Base-by-base conservation (phyloP, 2,888 invertebrate genomes). In the Pyrocoelia pectoralis region DNA sequence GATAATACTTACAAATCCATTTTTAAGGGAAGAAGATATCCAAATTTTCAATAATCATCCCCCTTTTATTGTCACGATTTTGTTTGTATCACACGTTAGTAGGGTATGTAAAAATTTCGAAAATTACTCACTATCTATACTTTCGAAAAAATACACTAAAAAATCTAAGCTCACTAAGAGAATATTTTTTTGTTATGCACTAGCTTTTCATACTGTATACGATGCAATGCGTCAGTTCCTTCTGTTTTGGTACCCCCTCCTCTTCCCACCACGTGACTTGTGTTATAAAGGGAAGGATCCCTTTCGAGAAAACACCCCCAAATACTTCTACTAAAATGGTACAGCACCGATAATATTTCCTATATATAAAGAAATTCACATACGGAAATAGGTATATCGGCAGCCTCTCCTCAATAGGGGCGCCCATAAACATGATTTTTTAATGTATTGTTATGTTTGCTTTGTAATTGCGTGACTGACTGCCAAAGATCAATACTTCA, bases 171-270 rank as follows among this genome's bases (percentile, higher is more conserved):
- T 14, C 28, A 58, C 58, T 49, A 46, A 28, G 14, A 61, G 38
- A 56, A 56, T 61, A 63, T 57, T 57, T 46, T 49, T 55, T 55
- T 33, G 33, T 33, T 24, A 52, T 57, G 50, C 41, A 63, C 63
- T 63, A 63, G 41, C 63, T 63, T 57, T 33, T 57, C 57, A 63
- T 63, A 43, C 46, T 18, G 52, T 56, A 53, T 57, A 63, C 65
- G 68, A 61, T 68, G 67, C 69, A 68, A 68, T 69, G 69, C 68
- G 68, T 66, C 68, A 69, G 63, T 69, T 67, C 69, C 65, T 69
- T 65, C 46, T 65, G 68, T 68, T 69, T 69, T 69, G 60, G 68
- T 66, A 61, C 65, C 68, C 69, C 56, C 66, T 68, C 56, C 65
- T 66, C 60, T 66, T 68, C 56, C 4, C 38, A 66, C 62, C 68